Base-by-base conservation (phyloP, 2,113 vertebrate genomes). In the Cavia aperea region DNA sequence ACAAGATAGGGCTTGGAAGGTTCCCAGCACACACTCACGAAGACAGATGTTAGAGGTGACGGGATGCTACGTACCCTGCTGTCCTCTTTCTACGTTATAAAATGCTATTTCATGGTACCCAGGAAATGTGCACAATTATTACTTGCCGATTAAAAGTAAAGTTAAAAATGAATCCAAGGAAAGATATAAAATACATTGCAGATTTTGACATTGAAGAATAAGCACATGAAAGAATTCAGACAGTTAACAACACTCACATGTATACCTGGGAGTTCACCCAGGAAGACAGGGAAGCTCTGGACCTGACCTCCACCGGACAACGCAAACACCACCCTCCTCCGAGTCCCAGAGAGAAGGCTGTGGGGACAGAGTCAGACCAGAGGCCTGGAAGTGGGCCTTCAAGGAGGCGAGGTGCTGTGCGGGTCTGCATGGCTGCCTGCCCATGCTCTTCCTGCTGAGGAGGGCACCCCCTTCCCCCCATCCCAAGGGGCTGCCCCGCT, bases 211-310 rank as follows among this genome's bases (percentile, higher is more conserved):
- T 31, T 39, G 10, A 81, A 87, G 70, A 39, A 23, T 51, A 62
- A 58, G 51, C 33, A 13, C 54, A 24, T 26, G 78, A 58, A 10
- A 58, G 29, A 56, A 65, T 43, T 65, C 43, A 7, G 14, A 36
- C 62, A 16, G 9, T 9, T 63, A n/a, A 36, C 12, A 14, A 0
- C 10, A 3, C 4, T 7, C 3, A 1, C 18, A 18, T 3, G 33
- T 4, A 16, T 33, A 16, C 12, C 0, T 24, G 51, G 33, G 19
- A 36, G 39, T 36, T 54, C 26, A 46, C 11, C 9, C 36, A 58
- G 26, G 36, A 11, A 54, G 39, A 15, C 14, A 26, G 33, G 11
- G 15, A n/a, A 23, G n/a, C 23, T 78, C 26, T 43, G 39, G 43
- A 62, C 9, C 7, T 8, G 39, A 54, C 2, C 36, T 24, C 65